Percentiles rank a stretch among this genome's conserved stretches.
These are phyloP conservation scores for Theonella swinhoei DNA, from an alignment of 37 sponge, comb jelly and placozoan species.

Conservation along the genomic window DNA sequence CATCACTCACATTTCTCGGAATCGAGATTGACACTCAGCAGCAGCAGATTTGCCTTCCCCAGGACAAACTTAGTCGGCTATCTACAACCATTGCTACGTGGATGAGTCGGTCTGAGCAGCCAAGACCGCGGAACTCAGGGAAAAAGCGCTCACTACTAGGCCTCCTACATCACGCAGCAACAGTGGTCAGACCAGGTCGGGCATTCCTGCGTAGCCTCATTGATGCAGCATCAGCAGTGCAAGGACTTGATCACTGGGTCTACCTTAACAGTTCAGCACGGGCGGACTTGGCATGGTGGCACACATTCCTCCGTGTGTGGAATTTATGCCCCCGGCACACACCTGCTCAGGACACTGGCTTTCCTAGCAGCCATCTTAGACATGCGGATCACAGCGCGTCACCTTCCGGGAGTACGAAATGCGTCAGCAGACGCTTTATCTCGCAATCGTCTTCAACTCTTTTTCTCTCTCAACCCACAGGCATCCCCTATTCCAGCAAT, in stretches of 20 bases:
- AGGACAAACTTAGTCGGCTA: too few species aligned
- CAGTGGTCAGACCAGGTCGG: background rate
- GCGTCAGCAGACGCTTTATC: background rate
- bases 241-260: background rate
- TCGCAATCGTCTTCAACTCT: background rate
- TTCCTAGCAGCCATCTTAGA: background rate
- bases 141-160: background rate
- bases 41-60: too few species aligned
- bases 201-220: slow-evolving; percentile 1
- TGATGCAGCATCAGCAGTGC: background rate
- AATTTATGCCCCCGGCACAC: background rate
- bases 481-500: too few species aligned
- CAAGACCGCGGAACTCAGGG: background rate
- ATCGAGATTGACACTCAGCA: too few species aligned
- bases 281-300: slow-evolving; percentile 18
- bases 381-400: background rate
- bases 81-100: too few species aligned
- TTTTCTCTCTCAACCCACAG: too few species aligned
- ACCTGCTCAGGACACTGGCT: too few species aligned
- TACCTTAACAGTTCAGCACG: background rate
- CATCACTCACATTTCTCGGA: too few species aligned
- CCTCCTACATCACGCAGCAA: background rate
- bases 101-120: too few species aligned
- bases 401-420: too few species aligned
- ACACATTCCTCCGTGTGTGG: slow-evolving; percentile 2